These are phyloP conservation scores for Calliphora vomitoria DNA, from an alignment of 2,888 invertebrate genomes.

Conservation along the genomic window DNA sequence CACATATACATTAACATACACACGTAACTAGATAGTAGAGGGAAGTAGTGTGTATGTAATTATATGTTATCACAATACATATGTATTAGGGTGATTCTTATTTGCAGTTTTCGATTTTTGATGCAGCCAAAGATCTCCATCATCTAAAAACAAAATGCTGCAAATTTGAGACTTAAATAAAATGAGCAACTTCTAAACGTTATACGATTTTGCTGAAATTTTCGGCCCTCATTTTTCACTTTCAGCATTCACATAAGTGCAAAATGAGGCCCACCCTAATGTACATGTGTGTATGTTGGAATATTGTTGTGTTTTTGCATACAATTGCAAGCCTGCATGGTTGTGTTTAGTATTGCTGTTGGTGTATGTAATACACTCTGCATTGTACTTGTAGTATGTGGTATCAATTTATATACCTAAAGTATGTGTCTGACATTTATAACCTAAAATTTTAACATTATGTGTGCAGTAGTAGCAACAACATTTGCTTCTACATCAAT, in stretches of 20 bases:
- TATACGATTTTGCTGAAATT: too few relatives aligned
- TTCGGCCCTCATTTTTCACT: too few relatives aligned
- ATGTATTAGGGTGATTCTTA: background rate
- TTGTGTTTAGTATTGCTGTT: background rate
- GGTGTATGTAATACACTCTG: background rate
- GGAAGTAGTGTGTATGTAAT: constrained; percentile 1
- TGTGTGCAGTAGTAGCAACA: constrained; percentile 27
- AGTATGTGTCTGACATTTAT: constrained; percentile 73
- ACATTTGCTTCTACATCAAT: constrained; percentile 42
- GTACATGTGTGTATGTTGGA: too few relatives aligned
- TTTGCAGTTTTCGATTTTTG: background rate
- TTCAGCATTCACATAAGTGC: too few relatives aligned
- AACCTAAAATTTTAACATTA: constrained; percentile 71
- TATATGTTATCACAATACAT: constrained; percentile 13
- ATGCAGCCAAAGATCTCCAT: background rate
- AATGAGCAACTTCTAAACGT: too few relatives aligned
- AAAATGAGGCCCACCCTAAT: too few relatives aligned
- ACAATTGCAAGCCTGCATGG: too few relatives aligned
- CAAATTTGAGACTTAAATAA: too few relatives aligned
- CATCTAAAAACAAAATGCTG: too few relatives aligned
- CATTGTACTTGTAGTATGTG: constrained; percentile 36
- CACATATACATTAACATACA: too few relatives aligned
- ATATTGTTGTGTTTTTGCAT: too few relatives aligned
- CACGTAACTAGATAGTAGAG: background rate
- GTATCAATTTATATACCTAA: constrained; percentile 71